Conservation (phyloP, 2,113 vertebrate species). For the Tenrec ecaudatus region DNA sequence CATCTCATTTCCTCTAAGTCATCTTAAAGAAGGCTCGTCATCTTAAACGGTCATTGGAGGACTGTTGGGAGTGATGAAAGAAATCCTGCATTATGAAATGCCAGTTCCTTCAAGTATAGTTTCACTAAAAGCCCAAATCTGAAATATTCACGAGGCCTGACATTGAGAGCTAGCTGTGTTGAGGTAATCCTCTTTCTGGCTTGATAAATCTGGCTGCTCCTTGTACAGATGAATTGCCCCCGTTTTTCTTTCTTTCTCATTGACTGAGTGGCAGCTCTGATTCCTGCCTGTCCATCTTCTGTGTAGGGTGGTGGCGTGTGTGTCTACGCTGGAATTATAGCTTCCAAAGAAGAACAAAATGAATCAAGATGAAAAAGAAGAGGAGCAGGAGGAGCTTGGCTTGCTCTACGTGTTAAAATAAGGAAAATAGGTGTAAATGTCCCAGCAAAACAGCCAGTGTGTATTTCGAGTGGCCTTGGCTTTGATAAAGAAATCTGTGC, state of each 20-base stretch:
- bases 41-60: background rate
- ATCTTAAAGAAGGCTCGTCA: background rate
- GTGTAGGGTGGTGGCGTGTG: background rate
- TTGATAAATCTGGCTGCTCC: background rate
- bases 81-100: background rate
- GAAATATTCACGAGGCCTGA: constrained; percentile 31
- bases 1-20: background rate
- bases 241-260: background rate
- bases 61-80: background rate
- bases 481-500: background rate
- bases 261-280: background rate
- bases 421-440: background rate
- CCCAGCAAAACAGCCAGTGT: background rate
- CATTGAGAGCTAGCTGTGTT: background rate
- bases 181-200: background rate
- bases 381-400: background rate
- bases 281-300: constrained; percentile 6
- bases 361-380: constrained; percentile 33
- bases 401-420: constrained; percentile 28
- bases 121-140: background rate
- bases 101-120: constrained; percentile 43
- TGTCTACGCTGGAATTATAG: background rate
- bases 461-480: background rate
- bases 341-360: background rate
- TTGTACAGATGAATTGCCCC: background rate